These are phyloP conservation scores for Gallinago media DNA, from an alignment of 2,113 vertebrate genomes.

Conservation along the genomic window DNA sequence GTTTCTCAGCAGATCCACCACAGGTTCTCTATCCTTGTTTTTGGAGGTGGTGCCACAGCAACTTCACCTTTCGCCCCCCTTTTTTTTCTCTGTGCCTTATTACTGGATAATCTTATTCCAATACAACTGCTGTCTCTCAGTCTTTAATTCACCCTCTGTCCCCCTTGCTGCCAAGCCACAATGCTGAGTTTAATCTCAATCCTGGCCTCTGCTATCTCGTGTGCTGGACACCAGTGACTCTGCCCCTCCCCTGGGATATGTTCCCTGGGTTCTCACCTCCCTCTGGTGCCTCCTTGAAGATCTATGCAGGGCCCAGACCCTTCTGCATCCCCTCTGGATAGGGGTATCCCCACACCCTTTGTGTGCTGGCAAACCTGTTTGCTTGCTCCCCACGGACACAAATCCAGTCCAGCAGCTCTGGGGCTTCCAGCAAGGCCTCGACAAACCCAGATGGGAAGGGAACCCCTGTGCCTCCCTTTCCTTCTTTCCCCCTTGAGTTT, in stretches of 20 bases:
- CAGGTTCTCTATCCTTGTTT: not conserved
- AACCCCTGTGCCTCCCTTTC: not conserved
- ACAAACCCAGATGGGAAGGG: not conserved
- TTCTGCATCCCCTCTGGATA: not conserved
- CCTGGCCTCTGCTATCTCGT: not conserved
- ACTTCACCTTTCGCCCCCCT: not conserved
- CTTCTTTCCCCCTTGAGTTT: not conserved
- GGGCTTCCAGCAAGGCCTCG: not conserved
- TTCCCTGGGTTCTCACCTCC: not conserved
- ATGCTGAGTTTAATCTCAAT: not conserved
- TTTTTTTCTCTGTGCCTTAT: not conserved
- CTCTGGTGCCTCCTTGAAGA: not conserved
- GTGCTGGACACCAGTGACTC: not conserved
- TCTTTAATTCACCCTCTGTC: not conserved
- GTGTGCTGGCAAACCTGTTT: rapidly evolving
- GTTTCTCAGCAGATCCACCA: not conserved
- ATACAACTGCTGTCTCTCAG: not conserved
- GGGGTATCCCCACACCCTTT: rapidly evolving
- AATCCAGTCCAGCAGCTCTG: not conserved
- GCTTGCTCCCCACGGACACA: not conserved
- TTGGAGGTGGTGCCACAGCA: not conserved
- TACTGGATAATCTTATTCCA: not conserved
- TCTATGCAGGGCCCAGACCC: rapidly evolving
- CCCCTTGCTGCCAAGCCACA: not conserved
- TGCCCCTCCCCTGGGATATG: not conserved